Conservation (phyloP, 2,797 vertebrate genomes). For the Spinibarbus caldwelli region DNA sequence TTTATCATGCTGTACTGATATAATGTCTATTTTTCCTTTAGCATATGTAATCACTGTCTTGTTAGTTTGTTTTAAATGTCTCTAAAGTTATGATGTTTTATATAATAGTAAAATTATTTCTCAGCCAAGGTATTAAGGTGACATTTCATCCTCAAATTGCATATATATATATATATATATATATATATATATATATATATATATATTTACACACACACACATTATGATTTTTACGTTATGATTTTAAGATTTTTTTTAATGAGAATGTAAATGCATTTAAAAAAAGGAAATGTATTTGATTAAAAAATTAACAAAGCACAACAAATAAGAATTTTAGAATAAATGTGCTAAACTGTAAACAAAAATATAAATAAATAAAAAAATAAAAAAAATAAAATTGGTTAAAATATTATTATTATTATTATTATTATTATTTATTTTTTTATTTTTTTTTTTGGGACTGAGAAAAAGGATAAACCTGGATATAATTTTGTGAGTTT, state of each 20-base stretch:
- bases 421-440: neutral
- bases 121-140: constrained; percentile 23
- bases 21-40: constrained; percentile 52
- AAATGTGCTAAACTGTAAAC: neutral
- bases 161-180: no score
- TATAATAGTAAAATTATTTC: neutral
- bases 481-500: neutral
- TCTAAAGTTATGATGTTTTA: constrained; percentile 1
- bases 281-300: no score
- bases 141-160: neutral
- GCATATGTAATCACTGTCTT: constrained; percentile 44
- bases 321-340: neutral
- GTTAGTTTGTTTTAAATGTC: constrained; percentile 61
- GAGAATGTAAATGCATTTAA: no score
- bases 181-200: no score
- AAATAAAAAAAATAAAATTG: neutral
- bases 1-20: constrained; percentile 58
- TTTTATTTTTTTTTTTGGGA: neutral
- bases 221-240: no score
- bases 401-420: neutral
- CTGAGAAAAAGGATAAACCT: neutral
- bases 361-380: no score
- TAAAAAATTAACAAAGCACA: neutral
- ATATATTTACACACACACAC: no score
- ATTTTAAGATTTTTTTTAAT: no score